These are phyloP conservation scores for Phasia obesa DNA, from an alignment of 2,888 invertebrate species.

Conservation along the genomic window DNA sequence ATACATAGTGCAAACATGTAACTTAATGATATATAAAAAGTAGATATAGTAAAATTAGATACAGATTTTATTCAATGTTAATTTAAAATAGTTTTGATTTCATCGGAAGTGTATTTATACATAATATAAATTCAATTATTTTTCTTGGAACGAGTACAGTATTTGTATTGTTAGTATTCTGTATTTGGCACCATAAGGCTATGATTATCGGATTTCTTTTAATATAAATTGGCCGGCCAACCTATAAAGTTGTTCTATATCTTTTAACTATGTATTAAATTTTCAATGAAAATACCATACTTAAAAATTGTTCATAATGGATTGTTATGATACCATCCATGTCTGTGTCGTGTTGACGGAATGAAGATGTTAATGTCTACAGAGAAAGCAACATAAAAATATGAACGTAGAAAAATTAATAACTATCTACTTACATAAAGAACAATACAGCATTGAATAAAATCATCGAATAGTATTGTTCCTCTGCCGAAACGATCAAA, in stretches of 20 bases:
- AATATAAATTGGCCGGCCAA: background rate
- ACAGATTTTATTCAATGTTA: constrained; percentile 2
- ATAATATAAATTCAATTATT: background rate
- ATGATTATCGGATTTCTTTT: background rate
- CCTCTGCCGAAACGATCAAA: constrained; percentile 96
- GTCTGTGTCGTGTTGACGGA: constrained; percentile 94
- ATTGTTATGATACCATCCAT: constrained; percentile 97
- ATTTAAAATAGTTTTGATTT: constrained; percentile 24
- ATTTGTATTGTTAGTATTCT: background rate
- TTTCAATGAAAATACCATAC: constrained; percentile 93
- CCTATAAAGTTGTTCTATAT: background rate
- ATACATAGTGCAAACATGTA: background rate
- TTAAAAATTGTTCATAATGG: constrained; percentile 97
- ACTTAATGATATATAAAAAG: background rate
- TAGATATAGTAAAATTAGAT: background rate
- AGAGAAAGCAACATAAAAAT: constrained; percentile 74
- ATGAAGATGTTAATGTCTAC: constrained; percentile 94
- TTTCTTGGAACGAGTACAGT: background rate
- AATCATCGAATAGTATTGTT: constrained; percentile 98
- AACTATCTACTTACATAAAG: constrained; percentile 90
- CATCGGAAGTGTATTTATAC: background rate
- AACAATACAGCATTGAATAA: constrained; percentile 97
- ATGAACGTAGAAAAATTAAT: background rate
- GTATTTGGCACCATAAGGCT: constrained; percentile 51
- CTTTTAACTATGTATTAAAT: constrained; percentile 82